Percentiles rank a stretch among this genome's conserved stretches.
Evolutionary conservation across 2,113 vertebrate species (phyloP).

Genomic region (Syngnathus scovelli): DNA sequence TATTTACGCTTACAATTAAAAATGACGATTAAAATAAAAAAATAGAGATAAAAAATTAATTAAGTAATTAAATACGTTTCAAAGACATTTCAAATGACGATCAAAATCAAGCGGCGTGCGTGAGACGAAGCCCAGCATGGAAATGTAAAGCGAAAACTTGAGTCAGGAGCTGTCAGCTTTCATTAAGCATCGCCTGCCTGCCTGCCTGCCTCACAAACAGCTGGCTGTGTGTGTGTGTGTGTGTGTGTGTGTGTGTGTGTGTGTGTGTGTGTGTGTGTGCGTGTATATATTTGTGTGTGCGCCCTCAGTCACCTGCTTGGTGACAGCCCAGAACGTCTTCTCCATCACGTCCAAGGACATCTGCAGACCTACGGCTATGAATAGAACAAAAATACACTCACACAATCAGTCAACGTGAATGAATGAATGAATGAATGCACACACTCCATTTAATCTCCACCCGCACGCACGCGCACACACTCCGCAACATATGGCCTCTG

Average conservation of each 20-base stretch:
- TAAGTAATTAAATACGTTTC: too few species aligned
- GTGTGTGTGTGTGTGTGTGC: too few species aligned
- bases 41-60: neutral
- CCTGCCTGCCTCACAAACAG: neutral
- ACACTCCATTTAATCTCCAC: conserved; percentile 17
- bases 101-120: neutral
- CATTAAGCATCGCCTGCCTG: conserved; percentile 19
- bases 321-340: conserved; percentile 57
- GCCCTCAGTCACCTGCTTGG: conserved; percentile 56
- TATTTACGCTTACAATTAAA: too few species aligned
- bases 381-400: conserved; percentile 29
- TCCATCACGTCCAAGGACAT: conserved; percentile 63
- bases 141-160: neutral
- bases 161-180: conserved; percentile 33
- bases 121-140: neutral
- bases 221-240: neutral
- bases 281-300: too few species aligned
- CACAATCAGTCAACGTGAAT: conserved; percentile 16
- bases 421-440: neutral
- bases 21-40: neutral
- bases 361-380: conserved; percentile 63
- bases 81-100: too few species aligned
- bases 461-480: conserved; percentile 4
- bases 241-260: neutral
- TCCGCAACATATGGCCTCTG: conserved; percentile 28